Evolutionary conservation across 2,113 vertebrate species (phyloP), one percentile per base, ranked within the genome.

Genomic region (Brachyistius frenatus): DNA sequence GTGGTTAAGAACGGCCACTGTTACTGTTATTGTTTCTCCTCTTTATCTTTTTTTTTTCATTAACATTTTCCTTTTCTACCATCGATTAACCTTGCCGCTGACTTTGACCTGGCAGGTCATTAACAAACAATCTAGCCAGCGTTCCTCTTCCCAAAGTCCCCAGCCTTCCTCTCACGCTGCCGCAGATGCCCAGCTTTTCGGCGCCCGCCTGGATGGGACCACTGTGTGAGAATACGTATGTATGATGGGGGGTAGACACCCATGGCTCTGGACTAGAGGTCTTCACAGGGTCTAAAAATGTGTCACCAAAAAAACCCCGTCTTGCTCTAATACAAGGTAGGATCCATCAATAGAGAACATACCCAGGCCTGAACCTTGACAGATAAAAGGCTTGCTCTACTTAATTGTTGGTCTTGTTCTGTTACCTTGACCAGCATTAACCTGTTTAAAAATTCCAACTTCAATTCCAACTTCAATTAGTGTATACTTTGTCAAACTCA

Each of bases 71-170:
- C 4, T 37, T 36, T 23, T 5, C 36, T 13, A 13, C 30, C 30
- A 0, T 61, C 33, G 14, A 32, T 75, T 50, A 15, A 61, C 39
- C 14, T 70, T 44, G 8, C 49, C 35, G 10, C 35, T 3, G 46
- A 30, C 52, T 81, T 93, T 95, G 92, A 75, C 94, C 94, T 93
- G 90, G 89, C 97, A 99, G 97, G 96, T 98, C 95, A 65, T 95
- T 99, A 93, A 97, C 97, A 94, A 97, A 97, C 96, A 98, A 96
- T 95, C 96, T 98, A 92, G 96, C 96, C 78, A 97, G 95, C 92
- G 96, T 98, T 94, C 96, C 97, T 94, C 97, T 99, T 93, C 97
- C 96, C 95, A 99, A 97, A 96, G 96, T 98, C 91, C 95, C 98
- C 94, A 96, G 95, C 94, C 96, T 99, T 93, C 95, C 97, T 92